These are phyloP conservation scores for Drosophila nigrodunni DNA, from an alignment of 1,140 invertebrate genomes.

Conservation along the genomic window DNA sequence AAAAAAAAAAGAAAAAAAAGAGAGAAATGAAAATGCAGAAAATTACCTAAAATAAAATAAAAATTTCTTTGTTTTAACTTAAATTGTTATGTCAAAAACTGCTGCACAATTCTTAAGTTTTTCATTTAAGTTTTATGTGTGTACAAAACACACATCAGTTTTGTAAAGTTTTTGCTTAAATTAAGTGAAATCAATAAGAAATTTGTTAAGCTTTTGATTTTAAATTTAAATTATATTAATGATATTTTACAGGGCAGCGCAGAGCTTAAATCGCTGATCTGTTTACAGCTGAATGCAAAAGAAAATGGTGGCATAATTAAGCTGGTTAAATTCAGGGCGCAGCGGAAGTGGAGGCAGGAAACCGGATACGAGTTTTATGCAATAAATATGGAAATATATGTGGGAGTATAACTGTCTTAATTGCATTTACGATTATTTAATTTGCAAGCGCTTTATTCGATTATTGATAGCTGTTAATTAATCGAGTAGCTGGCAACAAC, in stretches of 20 bases:
- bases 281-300: no score
- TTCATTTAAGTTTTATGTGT: neutral
- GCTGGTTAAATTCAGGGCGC: neutral
- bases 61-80: conserved; percentile 19
- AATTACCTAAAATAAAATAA: neutral
- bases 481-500: conserved; percentile 13
- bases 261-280: no score
- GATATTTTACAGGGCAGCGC: neutral
- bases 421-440: conserved; percentile 11
- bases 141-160: neutral
- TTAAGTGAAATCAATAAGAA: no score
- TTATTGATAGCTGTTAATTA: conserved; percentile 23
- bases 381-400: neutral
- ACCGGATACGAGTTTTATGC: neutral
- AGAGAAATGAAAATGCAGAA: neutral
- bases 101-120: neutral
- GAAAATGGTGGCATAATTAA: neutral
- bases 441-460: conserved; percentile 5
- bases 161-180: neutral
- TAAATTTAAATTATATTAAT: no score
- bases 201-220: no score
- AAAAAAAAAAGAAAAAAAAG: neutral
- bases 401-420: conserved; percentile 7
- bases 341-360: neutral
- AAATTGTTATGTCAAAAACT: conserved; percentile 14